Conservation (phyloP, 2,888 invertebrate genomes). For the Syrphus vitripennis region DNA sequence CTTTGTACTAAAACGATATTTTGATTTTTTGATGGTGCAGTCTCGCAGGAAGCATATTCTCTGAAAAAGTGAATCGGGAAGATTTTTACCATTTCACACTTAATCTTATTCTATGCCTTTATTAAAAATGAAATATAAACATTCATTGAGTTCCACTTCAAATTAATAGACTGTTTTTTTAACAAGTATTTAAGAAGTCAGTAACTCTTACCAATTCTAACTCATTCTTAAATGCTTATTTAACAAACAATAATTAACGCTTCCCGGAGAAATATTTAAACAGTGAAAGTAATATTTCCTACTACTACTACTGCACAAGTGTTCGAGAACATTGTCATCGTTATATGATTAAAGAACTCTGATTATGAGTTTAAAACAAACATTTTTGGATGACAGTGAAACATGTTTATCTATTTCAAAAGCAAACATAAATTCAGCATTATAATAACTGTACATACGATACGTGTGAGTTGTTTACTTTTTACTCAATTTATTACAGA, state of each 20-base stretch:
- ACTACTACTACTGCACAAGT: background rate
- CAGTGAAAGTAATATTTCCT: constrained; percentile 22
- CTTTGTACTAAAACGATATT: no score
- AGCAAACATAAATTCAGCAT: constrained; percentile 22
- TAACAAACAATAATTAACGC: background rate
- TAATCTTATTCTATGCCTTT: no score
- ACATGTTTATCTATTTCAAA: constrained; percentile 54
- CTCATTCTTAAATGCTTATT: constrained; percentile 32
- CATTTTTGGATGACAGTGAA: constrained; percentile 13
- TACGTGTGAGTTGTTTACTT: constrained; percentile 38
- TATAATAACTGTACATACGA: constrained; percentile 43
- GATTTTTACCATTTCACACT: no score
- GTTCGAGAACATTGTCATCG: background rate
- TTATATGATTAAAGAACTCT: background rate
- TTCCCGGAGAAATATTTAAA: background rate
- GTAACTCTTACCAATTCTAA: background rate
- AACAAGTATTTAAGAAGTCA: background rate
- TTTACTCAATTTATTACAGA: background rate
- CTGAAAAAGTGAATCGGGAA: no score
- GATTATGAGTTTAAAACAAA: background rate
- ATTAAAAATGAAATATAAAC: background rate
- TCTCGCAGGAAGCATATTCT: no score
- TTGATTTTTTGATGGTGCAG: no score
- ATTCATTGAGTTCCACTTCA: background rate
- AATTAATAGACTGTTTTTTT: constrained; percentile 37